A percentile compares a stretch with the other conserved stretches of the same genome.
These are phyloP conservation scores for Scomberomorus guttatus DNA, from an alignment of 2,797 vertebrate species.

Conservation along the genomic window DNA sequence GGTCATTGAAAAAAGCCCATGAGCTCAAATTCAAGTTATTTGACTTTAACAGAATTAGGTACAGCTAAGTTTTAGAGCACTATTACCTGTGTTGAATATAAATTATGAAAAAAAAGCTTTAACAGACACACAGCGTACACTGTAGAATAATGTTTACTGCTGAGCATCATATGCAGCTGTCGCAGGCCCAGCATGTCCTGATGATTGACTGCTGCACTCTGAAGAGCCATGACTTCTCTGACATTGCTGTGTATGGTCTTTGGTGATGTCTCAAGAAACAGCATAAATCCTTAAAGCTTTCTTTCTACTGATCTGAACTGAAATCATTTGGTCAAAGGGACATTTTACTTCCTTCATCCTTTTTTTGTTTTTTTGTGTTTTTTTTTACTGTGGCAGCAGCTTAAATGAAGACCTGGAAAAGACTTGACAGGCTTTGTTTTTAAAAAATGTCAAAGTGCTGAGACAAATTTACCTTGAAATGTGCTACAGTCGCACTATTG, in stretches of 20 bases:
- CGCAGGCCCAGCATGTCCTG: slow-evolving; percentile 49
- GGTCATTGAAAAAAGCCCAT: slow-evolving; percentile 19
- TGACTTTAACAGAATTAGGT: slow-evolving; percentile 14
- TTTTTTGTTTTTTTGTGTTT: background rate
- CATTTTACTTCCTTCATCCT: slow-evolving; percentile 35
- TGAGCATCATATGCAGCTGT: slow-evolving; percentile 40
- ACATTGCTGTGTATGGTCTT: slow-evolving; percentile 70
- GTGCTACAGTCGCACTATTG: slow-evolving; percentile 64
- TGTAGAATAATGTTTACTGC: slow-evolving; percentile 12
- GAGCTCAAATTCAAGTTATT: slow-evolving; percentile 38
- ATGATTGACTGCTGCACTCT: slow-evolving; percentile 68
- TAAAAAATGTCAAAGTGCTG: slow-evolving; percentile 78
- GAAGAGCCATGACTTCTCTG: slow-evolving; percentile 69
- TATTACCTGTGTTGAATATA: slow-evolving; percentile 12
- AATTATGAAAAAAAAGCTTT: background rate
- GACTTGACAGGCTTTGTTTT: slow-evolving; percentile 81
- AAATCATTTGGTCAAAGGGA: slow-evolving; percentile 69
- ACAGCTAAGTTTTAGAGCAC: slow-evolving; percentile 8
- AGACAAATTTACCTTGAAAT: slow-evolving; percentile 83
- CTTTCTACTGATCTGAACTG: slow-evolving; percentile 58
- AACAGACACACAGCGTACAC: background rate
- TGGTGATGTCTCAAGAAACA: slow-evolving; percentile 56
- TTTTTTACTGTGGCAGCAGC: slow-evolving; percentile 50
- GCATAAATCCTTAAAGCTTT: slow-evolving; percentile 57
- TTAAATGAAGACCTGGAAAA: slow-evolving; percentile 75